Evolutionary conservation across 1,140 invertebrate species (phyloP).

Genomic region (Leptinotarsa lineolata): DNA sequence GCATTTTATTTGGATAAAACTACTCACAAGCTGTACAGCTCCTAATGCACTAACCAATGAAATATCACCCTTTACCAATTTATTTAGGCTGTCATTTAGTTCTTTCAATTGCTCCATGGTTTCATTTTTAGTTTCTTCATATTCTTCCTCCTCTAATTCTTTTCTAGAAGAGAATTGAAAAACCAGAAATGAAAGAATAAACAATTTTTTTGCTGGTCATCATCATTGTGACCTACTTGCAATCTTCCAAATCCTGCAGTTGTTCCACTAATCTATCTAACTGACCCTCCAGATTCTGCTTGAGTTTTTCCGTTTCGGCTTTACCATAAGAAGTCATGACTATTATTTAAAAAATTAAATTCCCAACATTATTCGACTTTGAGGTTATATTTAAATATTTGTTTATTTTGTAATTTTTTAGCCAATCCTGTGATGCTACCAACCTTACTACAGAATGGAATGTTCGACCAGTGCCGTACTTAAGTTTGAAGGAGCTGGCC

Average conservation of each 20-base stretch:
- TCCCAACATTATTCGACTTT: slow-evolving; percentile 30
- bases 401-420: slow-evolving; percentile 39
- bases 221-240: slow-evolving; percentile 61
- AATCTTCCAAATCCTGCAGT: slow-evolving; percentile 73
- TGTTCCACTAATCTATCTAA: slow-evolving; percentile 74
- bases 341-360: slow-evolving; percentile 21
- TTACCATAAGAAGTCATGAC: slow-evolving; percentile 52
- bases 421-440: no score
- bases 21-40: slow-evolving; percentile 51
- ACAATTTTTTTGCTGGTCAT: not conserved
- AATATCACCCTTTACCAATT: slow-evolving; percentile 71
- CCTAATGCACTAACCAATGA: slow-evolving; percentile 66
- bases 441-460: no score
- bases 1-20: not conserved
- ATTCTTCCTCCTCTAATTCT: slow-evolving; percentile 69
- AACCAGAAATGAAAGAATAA: not conserved
- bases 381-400: slow-evolving; percentile 23
- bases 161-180: slow-evolving; percentile 57
- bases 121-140: slow-evolving; percentile 73
- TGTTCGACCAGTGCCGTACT: no score
- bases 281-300: slow-evolving; percentile 74
- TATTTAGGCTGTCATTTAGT: slow-evolving; percentile 70
- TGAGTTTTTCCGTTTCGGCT: slow-evolving; percentile 61
- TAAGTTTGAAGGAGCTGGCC: no score
- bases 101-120: slow-evolving; percentile 78